Base-by-base conservation (phyloP, 2,797 vertebrate species). In the Catharus ustulatus region DNA sequence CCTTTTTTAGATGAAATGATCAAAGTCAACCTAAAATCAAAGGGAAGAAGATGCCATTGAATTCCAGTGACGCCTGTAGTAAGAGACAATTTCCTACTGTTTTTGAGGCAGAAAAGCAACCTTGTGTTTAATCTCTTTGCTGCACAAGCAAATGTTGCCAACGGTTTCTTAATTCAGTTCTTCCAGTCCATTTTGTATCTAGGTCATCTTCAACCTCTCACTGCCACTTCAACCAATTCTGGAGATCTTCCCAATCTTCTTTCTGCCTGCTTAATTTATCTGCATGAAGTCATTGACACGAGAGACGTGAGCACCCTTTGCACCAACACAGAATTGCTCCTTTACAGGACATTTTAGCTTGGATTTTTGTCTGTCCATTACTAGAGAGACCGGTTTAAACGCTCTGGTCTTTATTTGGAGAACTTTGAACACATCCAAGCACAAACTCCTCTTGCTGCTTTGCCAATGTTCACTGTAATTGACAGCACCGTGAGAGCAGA, bases 1-100 rank as follows among this genome's bases (percentile, higher is more conserved):
- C 68, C 71, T 69, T 75, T 85, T 74, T 71, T 15, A 84, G 76
- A 72, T 43, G 3, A 94, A 95, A 90, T 79, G 1, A 93, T 74
- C 77, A 68, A 89, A 94, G 75, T 57, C 57, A 87, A 71, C 29
- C 46, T 71, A 80, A 84, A 90, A 79, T 59, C 76, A 87, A 94
- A 95, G 40, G 40, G 32, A 89, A 90, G 40, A 68, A 55, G 63
- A 58, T 68, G 51, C 38, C 49, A 61, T 4, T 89, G 72, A 83
- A 83, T 61, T 79, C n/a, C 59, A 80, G 49, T 34, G 63, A 54
- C 38, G 72, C 34, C 43, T 61, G 12, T 77, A 85, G 66, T 29
- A 59, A 83, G 68, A 77, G 63, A 51, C 43, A 92, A n/a, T 52
- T 73, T 92, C 46, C 77, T 68, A 49, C 14, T 5, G 40, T 17